Evolutionary conservation across 2,888 invertebrate species (phyloP), one percentile per base, ranked within the genome.

Genomic region (Rotaria socialis): DNA sequence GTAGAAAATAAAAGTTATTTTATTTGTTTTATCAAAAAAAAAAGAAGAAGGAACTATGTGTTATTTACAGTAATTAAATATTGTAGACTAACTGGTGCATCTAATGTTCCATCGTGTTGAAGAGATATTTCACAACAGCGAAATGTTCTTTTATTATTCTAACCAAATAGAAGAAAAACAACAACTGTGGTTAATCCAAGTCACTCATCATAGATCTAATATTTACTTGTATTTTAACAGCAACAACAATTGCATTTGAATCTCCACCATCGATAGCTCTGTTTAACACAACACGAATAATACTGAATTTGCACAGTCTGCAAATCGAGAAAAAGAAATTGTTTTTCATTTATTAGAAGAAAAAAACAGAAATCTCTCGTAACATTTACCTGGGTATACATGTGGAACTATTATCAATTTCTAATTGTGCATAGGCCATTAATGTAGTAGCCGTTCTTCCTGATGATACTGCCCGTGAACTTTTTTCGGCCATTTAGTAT

Each of bases 201-300:
- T 27, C 8, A 27, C 3, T 58, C n/a, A n/a, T 11, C 5, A 6
- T 58, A n/a, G n/a, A 35, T 22, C 24, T 41, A 19, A 74, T 19
- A 41, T 74, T 47, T 80, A 80, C 80, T 80, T 80, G 80, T 24
- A 80, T 80, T 80, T 80, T 80, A n/a, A 80, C 80, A 80, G 80
- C 80, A 47, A 80, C n/a, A 24, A 80, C 80, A 47, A 80, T 47
- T 14, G 47, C 43, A 80, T 80, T 80, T 43, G 80, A 80, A 47
- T 80, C 80, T 47, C 80, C 80, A 24, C 80, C 80, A 80, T 80
- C 80, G 8, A 80, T 43, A 1, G 47, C 1, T 47, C 80, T 24
- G 47, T 80, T 80, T 24, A 80, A 80, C 16, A 47, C 80, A 24
- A 80, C 47, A 80, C 80, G 80, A 80, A 80, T n/a, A 47, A 80